Conservation (phyloP, 2,113 vertebrate species). For the Clinocottus analis region DNA sequence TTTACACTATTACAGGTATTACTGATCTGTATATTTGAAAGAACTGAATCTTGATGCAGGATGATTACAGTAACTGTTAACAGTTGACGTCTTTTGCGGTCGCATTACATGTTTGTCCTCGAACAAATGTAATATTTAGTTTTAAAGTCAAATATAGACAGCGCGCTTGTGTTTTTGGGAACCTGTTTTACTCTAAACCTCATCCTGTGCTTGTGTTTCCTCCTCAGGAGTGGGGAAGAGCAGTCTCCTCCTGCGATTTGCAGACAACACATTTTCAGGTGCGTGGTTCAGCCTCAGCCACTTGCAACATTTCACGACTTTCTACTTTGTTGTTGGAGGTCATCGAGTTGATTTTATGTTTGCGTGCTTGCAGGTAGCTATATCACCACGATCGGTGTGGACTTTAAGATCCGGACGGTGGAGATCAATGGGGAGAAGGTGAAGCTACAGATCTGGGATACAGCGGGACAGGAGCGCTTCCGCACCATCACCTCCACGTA, state of each 20-base stretch:
- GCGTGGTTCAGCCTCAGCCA: slow-evolving; percentile 39
- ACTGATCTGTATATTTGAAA: neutral
- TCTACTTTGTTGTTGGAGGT: neutral
- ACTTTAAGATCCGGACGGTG: slow-evolving; percentile 99
- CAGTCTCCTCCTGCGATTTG: slow-evolving; percentile 97
- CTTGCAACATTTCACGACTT: neutral
- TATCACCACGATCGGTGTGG: slow-evolving; percentile 98
- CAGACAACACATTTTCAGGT: slow-evolving; percentile 99
- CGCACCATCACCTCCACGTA: slow-evolving; percentile 99
- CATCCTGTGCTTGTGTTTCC: slow-evolving; percentile 53
- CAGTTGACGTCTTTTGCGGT: neutral
- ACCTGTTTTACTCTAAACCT: slow-evolving; percentile 35
- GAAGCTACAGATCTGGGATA: slow-evolving; percentile 99
- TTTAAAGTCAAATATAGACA: neutral
- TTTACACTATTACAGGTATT: neutral
- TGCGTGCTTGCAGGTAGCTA: slow-evolving; percentile 90
- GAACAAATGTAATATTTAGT: neutral
- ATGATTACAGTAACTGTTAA: neutral
- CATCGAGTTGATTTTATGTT: neutral
- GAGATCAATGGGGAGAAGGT: slow-evolving; percentile 99
- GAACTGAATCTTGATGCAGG: slow-evolving; percentile 5
- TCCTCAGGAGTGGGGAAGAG: slow-evolving; percentile 96
- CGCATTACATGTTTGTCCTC: neutral
- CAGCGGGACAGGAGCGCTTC: slow-evolving; percentile 97
- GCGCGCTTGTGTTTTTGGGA: neutral